Conservation (phyloP, 2,113 vertebrate species). For the Percopsis transmontana region DNA sequence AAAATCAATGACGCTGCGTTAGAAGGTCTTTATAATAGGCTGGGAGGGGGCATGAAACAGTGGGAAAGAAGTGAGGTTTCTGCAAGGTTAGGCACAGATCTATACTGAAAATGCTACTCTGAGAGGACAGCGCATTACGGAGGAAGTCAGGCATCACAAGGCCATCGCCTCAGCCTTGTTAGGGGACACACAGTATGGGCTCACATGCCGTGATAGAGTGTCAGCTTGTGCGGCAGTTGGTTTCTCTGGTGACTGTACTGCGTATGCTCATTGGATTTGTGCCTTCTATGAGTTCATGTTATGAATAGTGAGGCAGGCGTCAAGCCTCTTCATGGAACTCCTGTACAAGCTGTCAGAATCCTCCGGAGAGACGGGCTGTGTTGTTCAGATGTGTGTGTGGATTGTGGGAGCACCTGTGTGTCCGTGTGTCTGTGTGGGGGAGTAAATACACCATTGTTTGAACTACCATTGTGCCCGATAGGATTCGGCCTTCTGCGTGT, state of each 20-base stretch:
- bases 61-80: constrained; percentile 38
- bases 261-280: constrained; percentile 37
- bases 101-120: constrained; percentile 49
- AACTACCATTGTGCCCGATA: neutral
- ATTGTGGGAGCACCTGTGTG: neutral
- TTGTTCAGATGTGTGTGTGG: constrained; percentile 30
- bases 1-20: constrained; percentile 71
- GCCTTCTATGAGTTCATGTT: constrained; percentile 56
- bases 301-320: constrained; percentile 60
- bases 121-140: constrained; percentile 23
- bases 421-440: constrained; percentile 3
- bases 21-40: constrained; percentile 57
- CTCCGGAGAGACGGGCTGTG: constrained; percentile 40
- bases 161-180: constrained; percentile 42
- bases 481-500: neutral
- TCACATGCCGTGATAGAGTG: constrained; percentile 21
- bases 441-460: constrained; percentile 20
- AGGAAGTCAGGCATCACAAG: constrained; percentile 39
- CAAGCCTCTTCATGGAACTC: constrained; percentile 49
- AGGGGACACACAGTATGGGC: constrained; percentile 11
- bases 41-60: constrained; percentile 46
- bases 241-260: constrained; percentile 57
- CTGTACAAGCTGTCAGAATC: constrained; percentile 42
- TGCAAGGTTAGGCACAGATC: constrained; percentile 60
- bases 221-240: constrained; percentile 43